Base-by-base conservation (phyloP, 2,888 invertebrate species). In the Eilema depressum region DNA sequence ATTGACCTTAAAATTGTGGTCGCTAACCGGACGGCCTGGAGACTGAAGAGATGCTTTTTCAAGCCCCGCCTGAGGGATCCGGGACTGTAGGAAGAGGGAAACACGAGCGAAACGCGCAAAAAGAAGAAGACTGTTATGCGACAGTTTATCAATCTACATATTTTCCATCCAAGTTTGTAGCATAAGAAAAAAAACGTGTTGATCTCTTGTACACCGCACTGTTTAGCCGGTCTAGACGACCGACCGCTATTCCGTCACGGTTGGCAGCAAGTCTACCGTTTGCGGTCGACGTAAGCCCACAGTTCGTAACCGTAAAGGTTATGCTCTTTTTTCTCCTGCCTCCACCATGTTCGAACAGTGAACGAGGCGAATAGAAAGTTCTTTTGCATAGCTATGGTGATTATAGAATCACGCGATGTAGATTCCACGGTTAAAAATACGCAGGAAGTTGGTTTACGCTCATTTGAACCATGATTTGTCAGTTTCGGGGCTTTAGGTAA, bases 171-270 rank as follows among this genome's bases (percentile, higher is more conserved):
- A 37, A 37, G 23, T 20, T 23, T 23, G 12, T 12, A 25, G 25
- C 33, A 37, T 37, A 5, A 37, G 2, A 37, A 37, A 33, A 62
- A 62, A 33, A 64, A 28, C 28, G 33, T 62, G 30, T 71, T 66
- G 68, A 57, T 74, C 65, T 70, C 66, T 33, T 28, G 57, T 28
- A 65, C 66, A 68, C 66, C 60, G 56, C 53, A 68, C 69, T 64
- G 70, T 81, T 81, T 80, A 80, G 82, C 82, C 78, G 80, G 80
- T 81, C 67, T 74, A 68, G 71, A 65, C 63, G 70, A 68, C 73
- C 66, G 75, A 82, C 90, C 86, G 90, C 87, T 89, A 90, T 64
- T 41, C 79, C 79, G 89, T 89, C 88, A 90, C 86, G 89, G 85
- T 88, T 77, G 74, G 82, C 47, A 69, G 71, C 71, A 71, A 65